Evolutionary conservation across 2,888 invertebrate species (phyloP).

Genomic region (Cepaea hortensis): DNA sequence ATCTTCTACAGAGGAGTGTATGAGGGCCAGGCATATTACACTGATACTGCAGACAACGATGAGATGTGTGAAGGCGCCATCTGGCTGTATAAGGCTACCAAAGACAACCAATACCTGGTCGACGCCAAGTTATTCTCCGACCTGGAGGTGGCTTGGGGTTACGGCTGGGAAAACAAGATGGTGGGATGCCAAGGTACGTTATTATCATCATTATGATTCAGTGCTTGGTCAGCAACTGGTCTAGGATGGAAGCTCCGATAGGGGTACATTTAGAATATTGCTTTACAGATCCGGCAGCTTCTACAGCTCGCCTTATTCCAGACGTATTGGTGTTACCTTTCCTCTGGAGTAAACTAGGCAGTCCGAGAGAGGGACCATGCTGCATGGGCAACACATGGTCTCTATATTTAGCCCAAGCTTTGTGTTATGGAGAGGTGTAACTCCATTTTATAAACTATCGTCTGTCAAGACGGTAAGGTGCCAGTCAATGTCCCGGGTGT

Average conservation of each 20-base stretch:
- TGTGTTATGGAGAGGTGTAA: too few species aligned
- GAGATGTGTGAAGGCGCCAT: conserved; percentile 67
- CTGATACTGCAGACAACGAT: conserved; percentile 63
- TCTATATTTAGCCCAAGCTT: too few species aligned
- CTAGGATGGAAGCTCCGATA: too few species aligned
- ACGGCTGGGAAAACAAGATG: conserved; percentile 68
- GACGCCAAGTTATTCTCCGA: conserved; percentile 61
- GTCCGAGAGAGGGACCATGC: too few species aligned
- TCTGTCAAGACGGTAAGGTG: too few species aligned
- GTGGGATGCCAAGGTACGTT: conserved; percentile 56
- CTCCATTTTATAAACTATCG: too few species aligned
- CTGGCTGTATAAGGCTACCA: conserved; percentile 69
- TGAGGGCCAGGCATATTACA: conserved; percentile 47
- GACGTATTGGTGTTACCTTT: too few species aligned
- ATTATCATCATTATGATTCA: neutral
- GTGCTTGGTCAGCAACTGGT: neutral
- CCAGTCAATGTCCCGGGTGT: too few species aligned
- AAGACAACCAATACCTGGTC: conserved; percentile 61
- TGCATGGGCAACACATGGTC: too few species aligned
- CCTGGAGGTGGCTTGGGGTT: conserved; percentile 59
- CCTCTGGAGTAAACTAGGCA: too few species aligned
- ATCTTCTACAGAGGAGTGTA: conserved; percentile 44
- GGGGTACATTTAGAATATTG: too few species aligned
- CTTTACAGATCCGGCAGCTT: neutral
- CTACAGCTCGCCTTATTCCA: neutral